Base-by-base conservation (phyloP, 2,113 vertebrate species). In the Microtus richardsoni region DNA sequence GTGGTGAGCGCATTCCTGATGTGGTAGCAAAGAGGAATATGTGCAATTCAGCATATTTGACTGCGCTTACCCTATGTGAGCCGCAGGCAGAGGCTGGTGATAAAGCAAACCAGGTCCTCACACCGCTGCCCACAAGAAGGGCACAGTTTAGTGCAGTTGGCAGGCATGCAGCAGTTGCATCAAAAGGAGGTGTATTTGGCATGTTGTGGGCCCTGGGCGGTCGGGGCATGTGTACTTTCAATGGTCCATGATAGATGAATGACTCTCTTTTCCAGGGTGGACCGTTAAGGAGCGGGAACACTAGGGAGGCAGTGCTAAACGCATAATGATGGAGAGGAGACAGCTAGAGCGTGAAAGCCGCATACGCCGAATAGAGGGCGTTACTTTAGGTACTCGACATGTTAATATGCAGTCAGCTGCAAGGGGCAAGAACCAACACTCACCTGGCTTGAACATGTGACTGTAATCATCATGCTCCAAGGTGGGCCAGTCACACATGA, bases 111-210 rank as follows among this genome's bases (percentile, higher is more conserved):
- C 4, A 33, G 52, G 82, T 8, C 30, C 39, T 19, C 30, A 52
- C 39, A n/a, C 12, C 0, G 14, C 49, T 94, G 33, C 70, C 78
- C 36, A 77, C 75, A 82, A 87, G 84, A 95, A 73, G 54, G 66
- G 88, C 85, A 93, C 92, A 91, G 88, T 95, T 82, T 64, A 91
- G 91, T 44, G 89, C 8, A 24, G 82, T 44, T 78, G 77, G 92
- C 26, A 17, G 88, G 10, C 41, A 58, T 91, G 73, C 47, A 6
- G 41, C 13, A 9, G 26, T 30, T 17, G 8, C 19, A 49, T 14
- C 4, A 33, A 68, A 58, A 13, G 78, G 47, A 88, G 33, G 22
- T 5, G 5, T 4, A 33, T 41, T 58, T 44, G 24, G 66, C 19
- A 62, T 14, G 64, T 39, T 54, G 33, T 58, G 60, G 41, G 44